These are phyloP conservation scores for Eugnorisma glareosa DNA, from an alignment of 2,888 invertebrate species.

Conservation along the genomic window DNA sequence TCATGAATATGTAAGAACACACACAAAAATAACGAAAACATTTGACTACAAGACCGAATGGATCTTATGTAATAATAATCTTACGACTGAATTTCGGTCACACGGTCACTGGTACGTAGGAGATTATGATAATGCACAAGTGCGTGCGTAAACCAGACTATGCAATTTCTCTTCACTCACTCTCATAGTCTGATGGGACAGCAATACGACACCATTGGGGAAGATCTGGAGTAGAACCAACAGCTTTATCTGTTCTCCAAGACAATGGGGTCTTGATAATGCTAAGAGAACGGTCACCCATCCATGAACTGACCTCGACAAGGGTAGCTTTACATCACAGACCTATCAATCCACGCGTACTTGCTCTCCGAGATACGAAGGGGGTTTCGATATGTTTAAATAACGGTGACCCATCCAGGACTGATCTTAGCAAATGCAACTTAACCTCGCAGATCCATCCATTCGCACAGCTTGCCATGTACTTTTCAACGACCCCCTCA, in stretches of 20 bases:
- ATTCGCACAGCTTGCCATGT: neutral
- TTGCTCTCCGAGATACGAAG: neutral
- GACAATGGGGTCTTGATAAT: neutral
- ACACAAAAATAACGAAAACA: slow-evolving; percentile 33
- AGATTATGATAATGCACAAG: neutral
- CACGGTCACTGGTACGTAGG: neutral
- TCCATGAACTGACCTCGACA: neutral
- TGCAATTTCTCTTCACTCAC: neutral
- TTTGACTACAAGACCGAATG: slow-evolving; percentile 35
- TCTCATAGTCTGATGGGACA: neutral
- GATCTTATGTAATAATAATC: neutral
- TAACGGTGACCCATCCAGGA: neutral
- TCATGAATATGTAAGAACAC: slow-evolving; percentile 43
- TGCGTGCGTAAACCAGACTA: no score
- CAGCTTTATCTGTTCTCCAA: neutral
- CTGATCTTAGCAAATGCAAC: neutral
- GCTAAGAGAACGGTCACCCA: neutral
- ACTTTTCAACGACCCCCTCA: neutral
- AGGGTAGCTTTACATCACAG: neutral
- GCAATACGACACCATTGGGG: no score
- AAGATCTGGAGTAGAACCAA: neutral
- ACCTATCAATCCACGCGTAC: neutral
- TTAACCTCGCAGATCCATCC: neutral
- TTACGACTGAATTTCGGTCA: neutral
- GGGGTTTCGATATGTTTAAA: neutral